These are phyloP conservation scores for Ara ararauna DNA, from an alignment of 2,797 vertebrate genomes.

Conservation along the genomic window DNA sequence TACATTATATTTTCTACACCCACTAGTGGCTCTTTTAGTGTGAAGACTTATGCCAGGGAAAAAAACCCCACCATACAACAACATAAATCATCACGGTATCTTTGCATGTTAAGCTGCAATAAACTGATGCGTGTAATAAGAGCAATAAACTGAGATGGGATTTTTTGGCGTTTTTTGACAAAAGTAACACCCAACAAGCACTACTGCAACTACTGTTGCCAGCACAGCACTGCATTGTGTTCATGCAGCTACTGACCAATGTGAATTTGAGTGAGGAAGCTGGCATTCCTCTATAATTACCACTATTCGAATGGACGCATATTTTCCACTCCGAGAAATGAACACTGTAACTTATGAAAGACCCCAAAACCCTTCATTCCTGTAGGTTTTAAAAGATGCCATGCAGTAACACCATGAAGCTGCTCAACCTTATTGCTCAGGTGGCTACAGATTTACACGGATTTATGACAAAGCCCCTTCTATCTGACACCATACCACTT, in stretches of 20 bases:
- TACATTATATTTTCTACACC: slow-evolving; percentile 40
- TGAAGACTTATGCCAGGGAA: not conserved
- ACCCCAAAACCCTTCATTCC: not conserved
- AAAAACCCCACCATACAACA: not conserved
- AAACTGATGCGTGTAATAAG: not conserved
- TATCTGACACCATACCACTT: not conserved
- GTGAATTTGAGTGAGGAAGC: not conserved
- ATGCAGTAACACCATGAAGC: not conserved
- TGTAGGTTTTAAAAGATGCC: not conserved
- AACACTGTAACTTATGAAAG: not conserved
- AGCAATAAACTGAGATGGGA: not conserved
- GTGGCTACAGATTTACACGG: not conserved
- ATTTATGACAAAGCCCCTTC: not conserved
- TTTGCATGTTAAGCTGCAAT: slow-evolving; percentile 8
- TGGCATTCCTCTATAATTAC: not conserved
- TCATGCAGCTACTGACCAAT: not conserved
- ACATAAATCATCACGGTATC: slow-evolving; percentile 14
- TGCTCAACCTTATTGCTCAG: not conserved
- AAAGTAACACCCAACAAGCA: not conserved
- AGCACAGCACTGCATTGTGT: not conserved
- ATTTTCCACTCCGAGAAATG: not conserved
- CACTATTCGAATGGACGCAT: not conserved
- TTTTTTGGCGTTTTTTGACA: slow-evolving; percentile 1
- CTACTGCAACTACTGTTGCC: not conserved
- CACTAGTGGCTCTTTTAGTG: slow-evolving; percentile 50